Evolutionary conservation across 2,888 invertebrate species (phyloP).

Genomic region (Eristalis intricaria): DNA sequence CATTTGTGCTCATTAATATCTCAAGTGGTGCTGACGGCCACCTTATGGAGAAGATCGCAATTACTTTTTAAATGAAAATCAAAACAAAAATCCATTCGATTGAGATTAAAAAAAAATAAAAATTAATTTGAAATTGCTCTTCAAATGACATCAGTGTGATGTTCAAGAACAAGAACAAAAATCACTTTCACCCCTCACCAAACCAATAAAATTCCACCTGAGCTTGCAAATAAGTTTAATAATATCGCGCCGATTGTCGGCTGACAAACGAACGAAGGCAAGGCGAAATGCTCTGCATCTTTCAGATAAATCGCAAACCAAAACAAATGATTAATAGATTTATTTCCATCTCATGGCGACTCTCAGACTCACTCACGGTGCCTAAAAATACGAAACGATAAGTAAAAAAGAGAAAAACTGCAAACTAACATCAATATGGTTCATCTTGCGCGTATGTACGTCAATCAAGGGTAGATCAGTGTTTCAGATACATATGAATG

Average conservation of each 20-base stretch:
- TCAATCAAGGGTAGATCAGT: slow-evolving; percentile 51
- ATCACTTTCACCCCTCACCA: not conserved
- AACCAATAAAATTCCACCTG: slow-evolving; percentile 15
- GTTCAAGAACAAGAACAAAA: not conserved
- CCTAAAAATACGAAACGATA: not conserved
- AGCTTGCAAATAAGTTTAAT: slow-evolving; percentile 26
- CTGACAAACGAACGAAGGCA: not conserved
- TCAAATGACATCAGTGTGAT: not conserved
- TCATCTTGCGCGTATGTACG: slow-evolving; percentile 35
- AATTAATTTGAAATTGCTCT: not conserved
- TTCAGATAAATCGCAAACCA: not conserved
- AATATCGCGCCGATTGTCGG: slow-evolving; percentile 11
- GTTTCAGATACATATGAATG: not conserved
- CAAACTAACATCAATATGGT: slow-evolving; percentile 14
- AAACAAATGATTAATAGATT: slow-evolving; percentile 54
- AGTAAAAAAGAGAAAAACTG: not conserved
- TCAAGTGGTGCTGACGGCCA: not conserved
- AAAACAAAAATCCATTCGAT: not conserved
- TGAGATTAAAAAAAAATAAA: not conserved
- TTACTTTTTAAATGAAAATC: not conserved
- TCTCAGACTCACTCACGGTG: not conserved
- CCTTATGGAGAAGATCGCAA: not conserved
- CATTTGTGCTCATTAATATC: not conserved
- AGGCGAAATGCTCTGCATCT: not conserved
- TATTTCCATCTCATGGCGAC: slow-evolving; percentile 37